phyloP scores from a whole-genome alignment of 2,888 invertebrate genomes.

The Leptinotarsa rubiginosa region DNA sequence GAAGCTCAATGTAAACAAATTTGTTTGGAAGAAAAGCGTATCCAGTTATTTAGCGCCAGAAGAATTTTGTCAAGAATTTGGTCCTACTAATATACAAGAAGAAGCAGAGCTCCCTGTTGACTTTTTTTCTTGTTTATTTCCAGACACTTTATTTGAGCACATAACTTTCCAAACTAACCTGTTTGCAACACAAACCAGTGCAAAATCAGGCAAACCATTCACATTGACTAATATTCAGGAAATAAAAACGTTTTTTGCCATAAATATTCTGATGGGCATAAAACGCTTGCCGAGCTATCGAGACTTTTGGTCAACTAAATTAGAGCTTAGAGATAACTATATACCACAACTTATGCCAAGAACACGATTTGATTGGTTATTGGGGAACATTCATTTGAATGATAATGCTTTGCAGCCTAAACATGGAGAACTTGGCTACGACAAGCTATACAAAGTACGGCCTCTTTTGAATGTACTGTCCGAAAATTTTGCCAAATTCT shows the following conservation, averaged over 20 bases:
- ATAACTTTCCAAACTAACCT: conserved; percentile 17
- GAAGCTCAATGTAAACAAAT: background rate
- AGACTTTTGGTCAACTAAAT: conserved; percentile 23
- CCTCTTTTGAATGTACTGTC: conserved; percentile 39
- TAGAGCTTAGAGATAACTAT: conserved; percentile 26
- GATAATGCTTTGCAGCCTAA: conserved; percentile 46
- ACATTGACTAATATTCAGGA: conserved; percentile 12
- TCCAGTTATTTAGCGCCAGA: background rate
- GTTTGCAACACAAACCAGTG: conserved; percentile 5
- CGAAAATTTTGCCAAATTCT: background rate
- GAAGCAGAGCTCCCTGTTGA: conserved; percentile 6
- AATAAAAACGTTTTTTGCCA: conserved; percentile 17
- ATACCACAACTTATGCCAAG: conserved; percentile 22
- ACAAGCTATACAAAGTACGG: conserved; percentile 51
- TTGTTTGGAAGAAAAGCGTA: conserved; percentile 1
- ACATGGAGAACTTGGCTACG: conserved; percentile 42
- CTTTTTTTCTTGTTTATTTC: conserved; percentile 1
- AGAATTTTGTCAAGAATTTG: background rate
- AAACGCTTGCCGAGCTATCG: conserved; percentile 19
- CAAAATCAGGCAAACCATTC: conserved; percentile 1
- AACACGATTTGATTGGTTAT: conserved; percentile 28
- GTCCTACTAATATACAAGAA: background rate
- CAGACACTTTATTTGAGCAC: conserved; percentile 9
- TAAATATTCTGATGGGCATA: conserved; percentile 24
- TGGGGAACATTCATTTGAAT: conserved; percentile 45